Base-by-base conservation (phyloP, 2,113 vertebrate genomes). In the Larimichthys crocea region DNA sequence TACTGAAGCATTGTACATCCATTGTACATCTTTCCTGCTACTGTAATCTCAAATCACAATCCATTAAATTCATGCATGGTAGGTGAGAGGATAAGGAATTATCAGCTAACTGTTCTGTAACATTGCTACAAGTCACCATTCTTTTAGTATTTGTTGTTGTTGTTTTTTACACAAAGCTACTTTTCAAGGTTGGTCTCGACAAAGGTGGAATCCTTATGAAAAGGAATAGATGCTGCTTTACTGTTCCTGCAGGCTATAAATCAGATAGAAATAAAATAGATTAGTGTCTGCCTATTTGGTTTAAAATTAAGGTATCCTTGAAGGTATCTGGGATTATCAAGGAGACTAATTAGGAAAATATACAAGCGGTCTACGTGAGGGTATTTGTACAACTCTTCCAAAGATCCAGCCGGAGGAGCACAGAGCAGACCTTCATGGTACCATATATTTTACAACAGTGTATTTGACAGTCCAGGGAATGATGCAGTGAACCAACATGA, bases 401-500 rank as follows among this genome's bases (percentile, higher is more conserved):
- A 49, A 65, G 53, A 71, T 46, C 42, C 22, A 40, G 59, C 48
- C 44, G 64, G 50, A 59, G 35, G 57, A 62, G 29, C 56, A 76
- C 15, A 56, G 44, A 8, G 16, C 35, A 80, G n/a, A 56, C 57
- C 22, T 68, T 75, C 35, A 64, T 74, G 26, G 64, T 65, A 40
- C 86, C 77, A 75, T 84, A 46, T 74, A 76, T 85, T 74, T 85
- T 71, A 63, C 52, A 84, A 76, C n/a, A 74, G 26, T 22, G 2
- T 71, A 44, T 82, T 81, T 63, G 60, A 76, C 66, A 63, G 57
- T 49, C 53, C 15, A 24, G 40, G 17, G 59, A 74, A 80, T 73
- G 52, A 80, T 76, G 42, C 62, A 82, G 35, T n/a, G 75, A 69
- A 70, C 22, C 17, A 20, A 61, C 69, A 76, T 77, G 64, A 83